Evolutionary conservation across 2,797 vertebrate species (phyloP).

Genomic region (Vireo griseus): DNA sequence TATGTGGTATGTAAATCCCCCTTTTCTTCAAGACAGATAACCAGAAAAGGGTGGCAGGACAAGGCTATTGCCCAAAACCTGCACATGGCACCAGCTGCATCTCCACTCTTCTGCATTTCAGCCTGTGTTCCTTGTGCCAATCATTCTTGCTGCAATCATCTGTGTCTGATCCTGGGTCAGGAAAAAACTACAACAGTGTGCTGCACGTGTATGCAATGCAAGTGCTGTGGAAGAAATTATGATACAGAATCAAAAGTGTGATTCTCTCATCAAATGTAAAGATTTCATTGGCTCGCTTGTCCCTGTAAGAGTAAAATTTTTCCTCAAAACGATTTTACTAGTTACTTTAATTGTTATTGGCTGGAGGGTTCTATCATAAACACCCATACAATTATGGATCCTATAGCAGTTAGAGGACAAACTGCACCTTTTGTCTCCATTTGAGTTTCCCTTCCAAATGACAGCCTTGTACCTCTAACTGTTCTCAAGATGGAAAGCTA

Average conservation of each 20-base stretch:
- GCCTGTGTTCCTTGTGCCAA: neutral
- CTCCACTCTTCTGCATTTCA: neutral
- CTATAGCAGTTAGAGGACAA: neutral
- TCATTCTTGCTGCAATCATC: neutral
- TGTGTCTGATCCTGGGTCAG: neutral
- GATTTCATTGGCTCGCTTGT: neutral
- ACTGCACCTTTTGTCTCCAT: neutral
- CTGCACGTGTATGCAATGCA: neutral
- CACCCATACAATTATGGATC: neutral
- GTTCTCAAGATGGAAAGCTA: neutral
- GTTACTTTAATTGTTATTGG: neutral
- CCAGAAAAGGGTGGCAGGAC: neutral
- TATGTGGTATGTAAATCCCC: neutral
- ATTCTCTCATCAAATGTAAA: neutral
- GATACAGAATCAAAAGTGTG: neutral
- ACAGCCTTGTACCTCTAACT: neutral
- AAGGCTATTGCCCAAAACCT: neutral
- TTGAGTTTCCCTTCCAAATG: neutral
- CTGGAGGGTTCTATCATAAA: neutral
- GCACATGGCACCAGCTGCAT: neutral
- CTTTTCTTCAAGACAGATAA: neutral
- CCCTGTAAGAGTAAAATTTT: neutral
- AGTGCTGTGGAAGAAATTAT: neutral
- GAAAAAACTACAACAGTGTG: neutral
- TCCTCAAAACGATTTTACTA: neutral